Conservation (phyloP, 2,888 invertebrate species). For the Poecilobothrus nobilitatus region DNA sequence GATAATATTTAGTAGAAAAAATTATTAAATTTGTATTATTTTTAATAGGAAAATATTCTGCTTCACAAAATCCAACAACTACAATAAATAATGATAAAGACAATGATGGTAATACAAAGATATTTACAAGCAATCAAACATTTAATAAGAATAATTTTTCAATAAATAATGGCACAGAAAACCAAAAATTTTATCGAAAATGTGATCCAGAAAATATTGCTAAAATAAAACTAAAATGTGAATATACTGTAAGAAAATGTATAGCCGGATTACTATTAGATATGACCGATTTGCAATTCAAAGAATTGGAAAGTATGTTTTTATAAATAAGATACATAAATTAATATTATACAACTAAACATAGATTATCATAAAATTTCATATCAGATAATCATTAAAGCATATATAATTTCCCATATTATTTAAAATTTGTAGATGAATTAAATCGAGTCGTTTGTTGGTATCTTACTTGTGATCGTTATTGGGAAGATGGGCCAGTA, state of each 20-base stretch:
- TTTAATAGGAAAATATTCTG: background rate
- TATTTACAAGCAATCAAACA: background rate
- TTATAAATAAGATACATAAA: background rate
- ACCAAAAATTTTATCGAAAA: constrained; percentile 65
- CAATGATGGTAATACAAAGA: background rate
- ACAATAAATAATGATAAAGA: background rate
- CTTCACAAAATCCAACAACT: background rate
- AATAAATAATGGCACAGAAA: constrained; percentile 13
- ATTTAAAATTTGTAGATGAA: constrained; percentile 53
- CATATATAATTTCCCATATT: too few species aligned
- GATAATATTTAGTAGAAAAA: background rate
- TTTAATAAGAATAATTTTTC: constrained; percentile 1
- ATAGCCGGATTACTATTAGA: constrained; percentile 72
- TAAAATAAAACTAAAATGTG: constrained; percentile 62
- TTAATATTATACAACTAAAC: too few species aligned
- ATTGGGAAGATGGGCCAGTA: constrained; percentile 78
- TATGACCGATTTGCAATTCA: constrained; percentile 73
- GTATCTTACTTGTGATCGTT: constrained; percentile 85
- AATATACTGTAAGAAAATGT: constrained; percentile 69
- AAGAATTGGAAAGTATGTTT: constrained; percentile 69
- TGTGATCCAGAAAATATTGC: constrained; percentile 73
- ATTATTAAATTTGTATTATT: background rate
- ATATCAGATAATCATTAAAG: too few species aligned
- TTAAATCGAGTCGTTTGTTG: constrained; percentile 84
- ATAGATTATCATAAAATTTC: too few species aligned